Evolutionary conservation across 2,888 invertebrate genomes (phyloP).

Genomic region (Thera britannica): DNA sequence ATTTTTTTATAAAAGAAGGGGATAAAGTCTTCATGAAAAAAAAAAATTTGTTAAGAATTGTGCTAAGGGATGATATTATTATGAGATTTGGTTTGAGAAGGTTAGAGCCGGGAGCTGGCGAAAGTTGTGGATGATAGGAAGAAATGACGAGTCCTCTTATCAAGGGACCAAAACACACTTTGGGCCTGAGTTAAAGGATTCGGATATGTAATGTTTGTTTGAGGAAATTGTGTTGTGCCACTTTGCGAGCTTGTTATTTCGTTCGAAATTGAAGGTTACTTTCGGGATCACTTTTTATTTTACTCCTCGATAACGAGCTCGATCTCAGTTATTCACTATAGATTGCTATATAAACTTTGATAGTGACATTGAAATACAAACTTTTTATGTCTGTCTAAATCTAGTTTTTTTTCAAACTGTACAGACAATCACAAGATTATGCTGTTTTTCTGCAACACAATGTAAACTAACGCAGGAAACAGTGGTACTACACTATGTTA

Average conservation of each 20-base stretch:
- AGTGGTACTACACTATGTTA: no score
- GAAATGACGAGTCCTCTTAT: slow-evolving; percentile 24
- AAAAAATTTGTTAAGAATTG: neutral
- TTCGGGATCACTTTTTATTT: neutral
- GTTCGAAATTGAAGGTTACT: neutral
- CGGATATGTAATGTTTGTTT: slow-evolving; percentile 10
- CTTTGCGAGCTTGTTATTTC: slow-evolving; percentile 2
- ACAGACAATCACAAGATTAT: no score
- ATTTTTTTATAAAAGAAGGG: no score
- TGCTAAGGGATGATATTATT: slow-evolving; percentile 7
- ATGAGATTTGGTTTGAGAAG: slow-evolving; percentile 22
- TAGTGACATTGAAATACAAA: no score
- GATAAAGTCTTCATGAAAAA: no score
- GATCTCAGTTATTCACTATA: no score
- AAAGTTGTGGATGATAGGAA: slow-evolving; percentile 18
- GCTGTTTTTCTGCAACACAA: no score
- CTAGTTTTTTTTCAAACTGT: no score
- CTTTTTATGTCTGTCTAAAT: no score
- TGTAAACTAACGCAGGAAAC: no score
- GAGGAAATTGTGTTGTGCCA: slow-evolving; percentile 12
- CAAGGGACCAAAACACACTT: slow-evolving; percentile 7
- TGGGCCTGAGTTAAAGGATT: slow-evolving; percentile 11
- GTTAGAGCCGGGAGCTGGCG: slow-evolving; percentile 9
- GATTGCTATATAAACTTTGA: no score
- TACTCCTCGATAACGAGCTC: neutral